Conservation (phyloP, 2,797 vertebrate genomes). For the Gymnoscopelus microlampas region DNA sequence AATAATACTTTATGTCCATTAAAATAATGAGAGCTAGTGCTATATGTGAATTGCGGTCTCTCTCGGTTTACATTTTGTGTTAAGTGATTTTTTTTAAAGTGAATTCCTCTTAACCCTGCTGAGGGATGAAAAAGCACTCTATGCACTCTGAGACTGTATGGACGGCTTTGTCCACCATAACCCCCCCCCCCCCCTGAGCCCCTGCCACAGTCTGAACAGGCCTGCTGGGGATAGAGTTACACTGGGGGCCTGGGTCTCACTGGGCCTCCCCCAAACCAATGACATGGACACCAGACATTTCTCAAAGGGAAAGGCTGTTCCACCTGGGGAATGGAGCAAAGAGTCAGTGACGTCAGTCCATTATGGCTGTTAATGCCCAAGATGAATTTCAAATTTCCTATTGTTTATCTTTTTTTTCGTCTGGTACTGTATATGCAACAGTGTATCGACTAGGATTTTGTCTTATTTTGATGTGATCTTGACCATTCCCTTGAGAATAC, state of each 20-base stretch:
- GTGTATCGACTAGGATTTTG: neutral
- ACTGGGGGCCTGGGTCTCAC: slow-evolving; percentile 29
- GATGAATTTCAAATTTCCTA: slow-evolving; percentile 5
- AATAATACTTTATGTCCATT: too few species aligned
- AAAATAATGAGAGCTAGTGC: too few species aligned
- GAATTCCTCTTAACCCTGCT: neutral
- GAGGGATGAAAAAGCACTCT: slow-evolving; percentile 4
- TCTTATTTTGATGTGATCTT: slow-evolving; percentile 4
- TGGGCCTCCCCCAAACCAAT: slow-evolving; percentile 31
- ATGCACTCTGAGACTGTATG: slow-evolving; percentile 10
- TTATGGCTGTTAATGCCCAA: neutral
- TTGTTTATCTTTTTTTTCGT: neutral
- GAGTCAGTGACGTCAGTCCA: slow-evolving; percentile 5
- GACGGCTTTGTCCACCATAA: slow-evolving; percentile 22
- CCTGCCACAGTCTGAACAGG: slow-evolving; percentile 14
- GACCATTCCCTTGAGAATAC: slow-evolving; percentile 20
- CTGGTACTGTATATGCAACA: neutral
- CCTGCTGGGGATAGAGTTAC: slow-evolving; percentile 46
- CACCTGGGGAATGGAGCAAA: slow-evolving; percentile 13
- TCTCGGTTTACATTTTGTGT: neutral
- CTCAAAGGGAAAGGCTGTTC: slow-evolving; percentile 49
- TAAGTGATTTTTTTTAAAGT: neutral
- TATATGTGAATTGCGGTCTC: neutral
- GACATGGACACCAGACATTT: slow-evolving; percentile 28
- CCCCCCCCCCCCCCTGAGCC: neutral